A percentile compares a stretch with the other conserved stretches of the same genome.
Evolutionary conservation across 2,113 vertebrate genomes (phyloP).

Genomic region (Boulengeromyrus knoepffleri): DNA sequence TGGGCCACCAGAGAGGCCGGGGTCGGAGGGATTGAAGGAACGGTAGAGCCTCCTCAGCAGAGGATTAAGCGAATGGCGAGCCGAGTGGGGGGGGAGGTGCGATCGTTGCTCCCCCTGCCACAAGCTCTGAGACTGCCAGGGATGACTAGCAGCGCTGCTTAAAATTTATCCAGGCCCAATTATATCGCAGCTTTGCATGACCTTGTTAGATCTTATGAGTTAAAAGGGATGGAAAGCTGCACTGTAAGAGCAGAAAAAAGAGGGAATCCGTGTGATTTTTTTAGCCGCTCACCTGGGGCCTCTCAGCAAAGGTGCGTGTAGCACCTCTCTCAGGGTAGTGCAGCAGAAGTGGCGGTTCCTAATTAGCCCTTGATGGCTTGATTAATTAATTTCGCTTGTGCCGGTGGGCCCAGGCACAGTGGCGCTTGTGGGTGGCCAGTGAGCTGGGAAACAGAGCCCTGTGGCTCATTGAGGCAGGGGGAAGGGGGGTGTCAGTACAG

Average conservation of each 20-base stretch:
- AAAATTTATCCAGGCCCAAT: neutral
- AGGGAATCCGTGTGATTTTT: neutral
- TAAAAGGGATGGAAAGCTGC: neutral
- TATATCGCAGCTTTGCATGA: neutral
- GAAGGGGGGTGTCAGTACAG: neutral
- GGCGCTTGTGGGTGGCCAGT: neutral
- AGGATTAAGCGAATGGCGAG: constrained; percentile 38
- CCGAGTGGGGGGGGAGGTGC: neutral
- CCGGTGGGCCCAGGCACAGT: neutral
- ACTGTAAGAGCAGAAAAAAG: neutral
- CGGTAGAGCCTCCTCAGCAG: constrained; percentile 37
- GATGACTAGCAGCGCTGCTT: neutral
- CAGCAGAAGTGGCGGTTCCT: constrained; percentile 5
- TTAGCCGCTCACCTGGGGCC: neutral
- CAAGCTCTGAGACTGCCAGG: neutral
- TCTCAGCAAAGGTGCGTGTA: neutral
- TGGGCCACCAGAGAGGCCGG: constrained; percentile 32
- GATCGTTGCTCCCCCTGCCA: neutral
- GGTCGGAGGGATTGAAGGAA: constrained; percentile 18
- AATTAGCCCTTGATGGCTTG: constrained; percentile 31
- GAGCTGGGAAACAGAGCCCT: neutral
- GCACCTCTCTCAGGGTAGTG: neutral
- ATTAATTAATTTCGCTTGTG: constrained; percentile 18
- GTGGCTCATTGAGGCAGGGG: neutral
- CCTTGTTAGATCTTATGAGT: neutral